Evolutionary conservation across 2,797 vertebrate genomes (phyloP).

Genomic region (Schizothorax lantsangensis): DNA sequence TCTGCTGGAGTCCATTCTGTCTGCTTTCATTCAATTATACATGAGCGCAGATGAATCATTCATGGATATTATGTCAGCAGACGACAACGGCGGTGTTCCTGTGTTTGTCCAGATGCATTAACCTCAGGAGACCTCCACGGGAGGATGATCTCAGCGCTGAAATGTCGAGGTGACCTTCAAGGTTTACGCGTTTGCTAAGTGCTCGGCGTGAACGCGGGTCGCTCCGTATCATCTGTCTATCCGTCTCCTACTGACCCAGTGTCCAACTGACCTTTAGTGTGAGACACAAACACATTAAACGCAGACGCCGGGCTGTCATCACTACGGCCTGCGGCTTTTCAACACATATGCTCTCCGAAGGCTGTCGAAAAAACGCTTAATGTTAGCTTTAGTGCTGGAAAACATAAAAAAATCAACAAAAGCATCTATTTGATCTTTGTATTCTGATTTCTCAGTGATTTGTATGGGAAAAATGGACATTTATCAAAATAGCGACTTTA

Average conservation of each 20-base stretch:
- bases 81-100: conserved; percentile 62
- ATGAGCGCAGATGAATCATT: conserved; percentile 74
- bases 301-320: neutral
- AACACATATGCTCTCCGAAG: neutral
- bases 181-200: conserved; percentile 54
- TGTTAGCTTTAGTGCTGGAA: neutral
- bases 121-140: conserved; percentile 52
- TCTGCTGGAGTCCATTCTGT: conserved; percentile 57
- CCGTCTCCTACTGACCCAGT: conserved; percentile 26
- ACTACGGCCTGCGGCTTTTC: neutral
- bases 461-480: neutral
- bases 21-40: conserved; percentile 69
- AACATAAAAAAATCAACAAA: no score
- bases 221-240: neutral
- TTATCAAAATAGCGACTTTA: neutral
- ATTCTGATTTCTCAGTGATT: neutral
- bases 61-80: conserved; percentile 67
- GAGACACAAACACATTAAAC: conserved; percentile 44
- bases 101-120: conserved; percentile 65
- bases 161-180: conserved; percentile 73
- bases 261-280: conserved; percentile 49
- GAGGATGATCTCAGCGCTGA: conserved; percentile 58
- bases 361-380: neutral
- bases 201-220: conserved; percentile 21
- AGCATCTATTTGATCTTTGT: neutral